These are phyloP conservation scores for Tipula helvola DNA, from an alignment of 2,888 invertebrate species.

Conservation along the genomic window DNA sequence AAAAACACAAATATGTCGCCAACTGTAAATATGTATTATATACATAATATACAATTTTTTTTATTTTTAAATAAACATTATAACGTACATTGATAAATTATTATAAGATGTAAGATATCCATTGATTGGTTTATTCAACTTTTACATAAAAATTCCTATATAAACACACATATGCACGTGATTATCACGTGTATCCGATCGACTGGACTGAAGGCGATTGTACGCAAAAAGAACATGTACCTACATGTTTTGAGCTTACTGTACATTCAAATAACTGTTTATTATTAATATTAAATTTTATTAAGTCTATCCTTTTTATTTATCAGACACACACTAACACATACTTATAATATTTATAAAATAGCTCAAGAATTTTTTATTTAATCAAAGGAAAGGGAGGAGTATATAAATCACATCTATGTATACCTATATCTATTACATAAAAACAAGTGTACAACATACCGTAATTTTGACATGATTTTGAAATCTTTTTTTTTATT, in stretches of 20 bases:
- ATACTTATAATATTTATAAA: not conserved
- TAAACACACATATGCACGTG: not conserved
- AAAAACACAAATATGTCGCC: not conserved
- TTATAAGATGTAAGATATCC: not conserved
- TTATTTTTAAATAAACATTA: not conserved
- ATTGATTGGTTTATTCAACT: not conserved
- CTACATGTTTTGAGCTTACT: not conserved
- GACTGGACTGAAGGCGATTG: not conserved
- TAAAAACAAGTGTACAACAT: not conserved
- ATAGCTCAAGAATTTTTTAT: not conserved
- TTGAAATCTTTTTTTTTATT: not conserved
- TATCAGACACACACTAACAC: not conserved
- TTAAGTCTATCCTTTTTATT: not conserved
- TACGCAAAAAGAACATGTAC: not conserved
- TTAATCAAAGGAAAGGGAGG: not conserved
- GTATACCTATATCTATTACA: not conserved
- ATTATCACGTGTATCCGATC: not conserved
- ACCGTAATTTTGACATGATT: not conserved
- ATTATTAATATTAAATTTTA: not conserved
- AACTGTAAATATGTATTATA: not conserved
- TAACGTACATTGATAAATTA: not conserved
- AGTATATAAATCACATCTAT: not conserved
- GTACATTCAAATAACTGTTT: not conserved
- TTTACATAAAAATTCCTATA: not conserved
- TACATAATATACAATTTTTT: not conserved